Conservation (phyloP, 2,888 invertebrate genomes). For the Acleris literana region DNA sequence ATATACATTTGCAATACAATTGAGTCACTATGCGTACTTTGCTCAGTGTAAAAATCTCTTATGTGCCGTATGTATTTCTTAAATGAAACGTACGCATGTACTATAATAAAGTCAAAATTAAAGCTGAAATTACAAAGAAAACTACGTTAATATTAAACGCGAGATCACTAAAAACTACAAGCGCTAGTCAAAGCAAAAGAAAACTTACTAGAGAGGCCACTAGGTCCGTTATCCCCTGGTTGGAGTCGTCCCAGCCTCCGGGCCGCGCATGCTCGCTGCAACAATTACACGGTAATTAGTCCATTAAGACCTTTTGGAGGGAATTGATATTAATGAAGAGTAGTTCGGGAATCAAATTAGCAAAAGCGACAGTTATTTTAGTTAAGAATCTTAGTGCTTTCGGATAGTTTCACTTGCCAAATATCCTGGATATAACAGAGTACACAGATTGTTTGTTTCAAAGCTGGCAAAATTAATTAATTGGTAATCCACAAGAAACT, state of each 20-base stretch:
- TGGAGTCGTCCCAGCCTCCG: constrained; percentile 60
- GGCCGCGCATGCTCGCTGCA: constrained; percentile 73
- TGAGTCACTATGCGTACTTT: too few relatives aligned
- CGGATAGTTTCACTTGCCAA: background rate
- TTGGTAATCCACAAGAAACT: too few relatives aligned
- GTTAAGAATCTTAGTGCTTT: background rate
- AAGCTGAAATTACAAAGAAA: background rate
- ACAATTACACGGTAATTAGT: constrained; percentile 42
- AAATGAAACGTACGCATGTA: too few relatives aligned
- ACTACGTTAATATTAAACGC: background rate
- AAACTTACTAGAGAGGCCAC: constrained; percentile 70
- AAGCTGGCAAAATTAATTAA: too few relatives aligned
- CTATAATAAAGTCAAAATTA: background rate
- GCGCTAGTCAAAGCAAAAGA: constrained; percentile 6
- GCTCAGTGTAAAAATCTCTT: too few relatives aligned
- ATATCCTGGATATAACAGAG: too few relatives aligned
- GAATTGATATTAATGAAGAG: constrained; percentile 19
- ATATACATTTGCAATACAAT: too few relatives aligned
- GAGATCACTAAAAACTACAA: background rate
- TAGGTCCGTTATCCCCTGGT: constrained; percentile 64
- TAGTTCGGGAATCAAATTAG: constrained; percentile 1
- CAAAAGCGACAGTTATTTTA: background rate
- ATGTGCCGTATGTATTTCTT: too few relatives aligned
- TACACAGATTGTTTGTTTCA: too few relatives aligned
- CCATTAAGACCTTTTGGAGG: constrained; percentile 20